Percentiles rank a stretch among this genome's conserved stretches.
Conservation (phyloP, 2,113 vertebrate species). For the Chaetorhynchus papuensis region DNA sequence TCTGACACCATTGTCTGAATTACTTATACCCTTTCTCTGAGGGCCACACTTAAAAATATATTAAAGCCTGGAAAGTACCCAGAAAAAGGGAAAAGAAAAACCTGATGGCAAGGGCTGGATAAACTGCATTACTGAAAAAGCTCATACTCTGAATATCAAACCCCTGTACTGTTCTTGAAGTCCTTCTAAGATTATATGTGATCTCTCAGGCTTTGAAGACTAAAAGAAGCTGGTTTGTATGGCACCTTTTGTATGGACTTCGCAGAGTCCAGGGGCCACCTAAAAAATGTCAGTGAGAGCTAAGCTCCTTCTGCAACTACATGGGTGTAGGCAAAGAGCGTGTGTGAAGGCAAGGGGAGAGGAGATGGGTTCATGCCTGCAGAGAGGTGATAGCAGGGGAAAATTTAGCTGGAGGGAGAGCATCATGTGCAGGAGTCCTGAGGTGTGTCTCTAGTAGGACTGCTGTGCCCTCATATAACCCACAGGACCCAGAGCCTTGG, state of each 20-base stretch:
- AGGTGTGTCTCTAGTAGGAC: not conserved
- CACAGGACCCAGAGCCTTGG: not conserved
- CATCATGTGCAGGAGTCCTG: not conserved
- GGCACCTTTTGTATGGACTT: not conserved
- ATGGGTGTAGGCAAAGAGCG: not conserved
- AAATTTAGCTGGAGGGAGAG: not conserved
- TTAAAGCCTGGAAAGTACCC: not conserved
- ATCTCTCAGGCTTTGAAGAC: not conserved
- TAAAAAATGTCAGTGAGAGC: not conserved
- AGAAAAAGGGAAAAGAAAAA: not conserved
- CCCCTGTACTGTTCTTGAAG: not conserved
- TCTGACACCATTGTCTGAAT: not conserved
- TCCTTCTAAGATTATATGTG: not conserved
- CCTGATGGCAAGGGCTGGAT: not conserved
- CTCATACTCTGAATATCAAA: not conserved
- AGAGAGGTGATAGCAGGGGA: not conserved
- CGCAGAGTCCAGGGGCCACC: not conserved
- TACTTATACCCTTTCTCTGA: not conserved
- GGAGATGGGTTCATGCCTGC: not conserved
- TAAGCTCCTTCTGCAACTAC: not conserved
- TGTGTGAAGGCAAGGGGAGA: not conserved
- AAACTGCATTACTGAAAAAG: not conserved
- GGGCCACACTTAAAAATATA: not conserved
- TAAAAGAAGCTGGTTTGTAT: not conserved
- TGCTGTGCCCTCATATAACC: not conserved